Evolutionary conservation across 2,888 invertebrate genomes (phyloP).

Genomic region (Nysson spinosus): DNA sequence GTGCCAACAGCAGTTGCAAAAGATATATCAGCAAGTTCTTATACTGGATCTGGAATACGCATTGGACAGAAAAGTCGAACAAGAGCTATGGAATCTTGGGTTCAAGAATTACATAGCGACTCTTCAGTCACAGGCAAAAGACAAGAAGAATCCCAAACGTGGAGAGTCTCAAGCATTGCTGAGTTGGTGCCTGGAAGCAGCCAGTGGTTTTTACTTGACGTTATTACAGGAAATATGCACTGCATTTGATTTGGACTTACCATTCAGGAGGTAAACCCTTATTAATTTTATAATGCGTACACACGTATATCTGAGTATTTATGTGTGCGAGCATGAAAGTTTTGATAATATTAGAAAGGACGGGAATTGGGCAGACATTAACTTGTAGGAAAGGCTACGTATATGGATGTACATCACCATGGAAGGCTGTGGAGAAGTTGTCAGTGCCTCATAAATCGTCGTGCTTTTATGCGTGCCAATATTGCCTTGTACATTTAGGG

Average conservation of each 20-base stretch:
- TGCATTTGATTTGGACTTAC: constrained; percentile 88
- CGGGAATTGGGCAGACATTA: too few species aligned
- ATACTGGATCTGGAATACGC: constrained; percentile 91
- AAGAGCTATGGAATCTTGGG: constrained; percentile 92
- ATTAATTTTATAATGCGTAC: too few species aligned
- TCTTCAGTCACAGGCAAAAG: constrained; percentile 87
- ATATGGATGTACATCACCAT: constrained; percentile 77
- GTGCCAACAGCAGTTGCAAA: constrained; percentile 77
- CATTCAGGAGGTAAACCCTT: constrained; percentile 83
- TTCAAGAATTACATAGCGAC: constrained; percentile 92
- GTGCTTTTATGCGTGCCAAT: constrained; percentile 91
- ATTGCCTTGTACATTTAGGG: constrained; percentile 92
- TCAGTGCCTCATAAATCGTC: constrained; percentile 82
- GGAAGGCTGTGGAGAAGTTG: constrained; percentile 74
- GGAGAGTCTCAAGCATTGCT: constrained; percentile 88
- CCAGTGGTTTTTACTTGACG: constrained; percentile 90
- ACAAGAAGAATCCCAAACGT: constrained; percentile 88
- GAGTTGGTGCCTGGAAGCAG: constrained; percentile 89
- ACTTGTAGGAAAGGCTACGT: constrained; percentile 76
- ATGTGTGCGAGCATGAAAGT: too few species aligned
- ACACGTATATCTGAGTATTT: too few species aligned
- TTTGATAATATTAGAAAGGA: too few species aligned
- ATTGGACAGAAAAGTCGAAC: constrained; percentile 92
- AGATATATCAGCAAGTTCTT: constrained; percentile 80
- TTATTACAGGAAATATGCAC: constrained; percentile 90